Evolutionary conservation across 2,797 vertebrate species (phyloP).

Genomic region (Leuciscus waleckii): DNA sequence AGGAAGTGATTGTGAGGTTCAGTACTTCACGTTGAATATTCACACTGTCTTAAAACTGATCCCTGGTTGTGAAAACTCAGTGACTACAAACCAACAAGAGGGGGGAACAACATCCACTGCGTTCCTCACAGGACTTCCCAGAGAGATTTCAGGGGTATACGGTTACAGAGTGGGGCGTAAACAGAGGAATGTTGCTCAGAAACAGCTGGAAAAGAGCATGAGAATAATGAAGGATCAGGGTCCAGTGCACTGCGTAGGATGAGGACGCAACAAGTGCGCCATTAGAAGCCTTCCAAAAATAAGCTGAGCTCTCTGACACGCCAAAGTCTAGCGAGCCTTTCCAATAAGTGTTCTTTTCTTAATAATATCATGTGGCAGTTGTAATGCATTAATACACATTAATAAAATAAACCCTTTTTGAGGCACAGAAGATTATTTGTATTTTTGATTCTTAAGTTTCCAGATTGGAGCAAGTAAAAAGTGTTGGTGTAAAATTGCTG

Average conservation of each 20-base stretch:
- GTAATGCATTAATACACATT: conserved; percentile 52
- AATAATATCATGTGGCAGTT: conserved; percentile 5
- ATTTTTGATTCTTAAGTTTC: neutral
- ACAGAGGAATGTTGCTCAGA: conserved; percentile 20
- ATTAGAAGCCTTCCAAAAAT: conserved; percentile 48
- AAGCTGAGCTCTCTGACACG: conserved; percentile 29
- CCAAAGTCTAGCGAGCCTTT: conserved; percentile 20
- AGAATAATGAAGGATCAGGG: conserved; percentile 36
- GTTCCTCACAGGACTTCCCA: conserved; percentile 9
- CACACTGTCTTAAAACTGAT: neutral
- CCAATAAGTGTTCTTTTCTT: conserved; percentile 37
- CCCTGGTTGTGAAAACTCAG: conserved; percentile 29
- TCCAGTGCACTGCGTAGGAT: conserved; percentile 39
- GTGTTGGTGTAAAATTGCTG: neutral
- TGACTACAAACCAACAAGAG: conserved; percentile 19
- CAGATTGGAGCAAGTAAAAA: neutral
- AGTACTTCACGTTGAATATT: neutral
- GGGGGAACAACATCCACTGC: neutral
- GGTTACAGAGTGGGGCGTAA: conserved; percentile 18
- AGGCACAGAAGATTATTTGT: neutral
- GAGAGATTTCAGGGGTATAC: conserved; percentile 3
- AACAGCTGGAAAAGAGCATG: conserved; percentile 55
- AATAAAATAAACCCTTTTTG: conserved; percentile 61
- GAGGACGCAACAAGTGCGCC: conserved; percentile 50
- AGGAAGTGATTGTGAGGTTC: neutral